These are phyloP conservation scores for Tragelaphus imberbis DNA, from an alignment of 2,113 vertebrate genomes.

Conservation along the genomic window DNA sequence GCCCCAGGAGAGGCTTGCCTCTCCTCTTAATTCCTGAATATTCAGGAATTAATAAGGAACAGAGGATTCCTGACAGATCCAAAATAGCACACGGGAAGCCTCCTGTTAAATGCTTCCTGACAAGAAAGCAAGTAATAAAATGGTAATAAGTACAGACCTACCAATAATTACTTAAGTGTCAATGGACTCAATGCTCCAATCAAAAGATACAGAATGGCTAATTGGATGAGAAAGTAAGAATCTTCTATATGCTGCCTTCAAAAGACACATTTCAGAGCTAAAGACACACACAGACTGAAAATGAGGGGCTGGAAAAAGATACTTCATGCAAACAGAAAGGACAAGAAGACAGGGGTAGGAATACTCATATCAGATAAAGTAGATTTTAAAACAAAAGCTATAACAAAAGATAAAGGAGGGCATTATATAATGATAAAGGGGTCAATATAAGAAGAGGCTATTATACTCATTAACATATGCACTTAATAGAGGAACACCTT, in stretches of 20 bases:
- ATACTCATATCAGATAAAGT: background rate
- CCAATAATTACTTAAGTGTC: background rate
- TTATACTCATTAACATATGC: background rate
- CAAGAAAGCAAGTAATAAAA: background rate
- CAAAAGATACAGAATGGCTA: background rate
- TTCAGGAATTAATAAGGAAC: too few species aligned
- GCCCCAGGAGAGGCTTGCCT: too few species aligned
- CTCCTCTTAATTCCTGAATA: too few species aligned
- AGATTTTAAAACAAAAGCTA: background rate
- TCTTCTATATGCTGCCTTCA: background rate
- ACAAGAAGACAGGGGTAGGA: background rate
- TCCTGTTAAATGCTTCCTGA: too few species aligned
- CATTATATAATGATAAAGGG: background rate
- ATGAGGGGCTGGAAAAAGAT: background rate
- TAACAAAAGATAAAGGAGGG: background rate
- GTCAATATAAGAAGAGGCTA: background rate
- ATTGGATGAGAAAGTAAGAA: background rate
- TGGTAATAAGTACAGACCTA: background rate
- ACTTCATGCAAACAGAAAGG: background rate
- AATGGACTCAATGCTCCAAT: background rate
- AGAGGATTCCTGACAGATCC: too few species aligned
- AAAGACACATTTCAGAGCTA: background rate
- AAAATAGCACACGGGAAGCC: too few species aligned
- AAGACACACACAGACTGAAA: background rate
- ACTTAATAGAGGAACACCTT: background rate